phyloP scores from a whole-genome alignment of 2,113 vertebrate species.

The Physeter macrocephalus region DNA sequence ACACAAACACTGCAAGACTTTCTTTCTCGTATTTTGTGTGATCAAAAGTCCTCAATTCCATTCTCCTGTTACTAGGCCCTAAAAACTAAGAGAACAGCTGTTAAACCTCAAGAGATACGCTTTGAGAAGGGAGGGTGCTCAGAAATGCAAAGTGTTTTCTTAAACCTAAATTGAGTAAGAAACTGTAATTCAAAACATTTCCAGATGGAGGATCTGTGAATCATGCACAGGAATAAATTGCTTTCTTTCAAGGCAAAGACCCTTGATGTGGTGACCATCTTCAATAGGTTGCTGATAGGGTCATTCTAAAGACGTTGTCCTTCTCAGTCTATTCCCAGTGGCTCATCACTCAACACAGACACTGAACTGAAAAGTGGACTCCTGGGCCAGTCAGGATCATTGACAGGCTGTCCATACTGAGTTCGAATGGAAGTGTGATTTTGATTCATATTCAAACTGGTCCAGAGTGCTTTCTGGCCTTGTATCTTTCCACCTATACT shows the following conservation, averaged over 20 bases:
- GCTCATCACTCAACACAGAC: not conserved
- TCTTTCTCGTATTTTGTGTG: not conserved
- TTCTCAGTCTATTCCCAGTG: not conserved
- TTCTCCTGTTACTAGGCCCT: not conserved
- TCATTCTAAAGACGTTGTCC: not conserved
- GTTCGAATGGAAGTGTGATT: not conserved
- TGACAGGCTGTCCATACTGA: not conserved
- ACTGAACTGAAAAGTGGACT: not conserved
- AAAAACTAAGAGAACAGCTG: slow-evolving; percentile 3
- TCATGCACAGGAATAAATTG: slow-evolving; percentile 10
- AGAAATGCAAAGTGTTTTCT: slow-evolving; percentile 65
- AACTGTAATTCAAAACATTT: slow-evolving; percentile 67
- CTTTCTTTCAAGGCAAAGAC: slow-evolving; percentile 1
- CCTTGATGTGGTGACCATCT: not conserved
- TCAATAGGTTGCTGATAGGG: not conserved
- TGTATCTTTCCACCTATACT: not conserved
- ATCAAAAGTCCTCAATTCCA: not conserved
- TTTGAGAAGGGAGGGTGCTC: slow-evolving; percentile 68
- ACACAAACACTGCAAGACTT: not conserved
- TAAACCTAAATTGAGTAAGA: slow-evolving; percentile 70
- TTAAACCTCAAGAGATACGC: slow-evolving; percentile 66
- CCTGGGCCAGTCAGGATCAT: not conserved
- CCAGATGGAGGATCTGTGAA: slow-evolving; percentile 56
- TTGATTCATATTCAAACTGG: not conserved
- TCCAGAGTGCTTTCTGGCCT: not conserved